Conservation (phyloP, 2,888 invertebrate species). For the Xylocampa areola region DNA sequence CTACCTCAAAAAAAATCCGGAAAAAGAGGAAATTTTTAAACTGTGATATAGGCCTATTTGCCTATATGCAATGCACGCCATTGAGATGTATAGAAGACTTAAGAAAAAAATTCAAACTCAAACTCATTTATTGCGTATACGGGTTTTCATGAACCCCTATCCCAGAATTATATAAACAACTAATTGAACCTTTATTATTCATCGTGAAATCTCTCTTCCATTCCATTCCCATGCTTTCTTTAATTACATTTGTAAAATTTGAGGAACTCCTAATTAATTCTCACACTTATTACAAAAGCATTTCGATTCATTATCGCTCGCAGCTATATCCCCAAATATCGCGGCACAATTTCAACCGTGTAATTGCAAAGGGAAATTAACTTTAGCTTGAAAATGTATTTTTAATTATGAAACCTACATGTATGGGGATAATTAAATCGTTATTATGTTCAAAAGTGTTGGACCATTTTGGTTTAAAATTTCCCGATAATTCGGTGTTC, state of each 20-base stretch:
- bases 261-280: constrained; percentile 21
- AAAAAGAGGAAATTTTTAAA: no score
- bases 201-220: neutral
- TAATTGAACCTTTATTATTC: neutral
- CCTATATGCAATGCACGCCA: no score
- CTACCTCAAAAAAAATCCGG: no score
- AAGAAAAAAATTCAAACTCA: no score
- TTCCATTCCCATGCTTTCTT: neutral
- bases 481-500: no score
- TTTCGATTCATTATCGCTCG: constrained; percentile 7
- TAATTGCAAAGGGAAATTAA: constrained; percentile 38
- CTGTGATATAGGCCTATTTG: no score
- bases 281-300: constrained; percentile 4
- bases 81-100: no score
- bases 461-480: neutral
- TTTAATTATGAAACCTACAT: constrained; percentile 28
- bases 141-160: no score
- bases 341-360: constrained; percentile 11
- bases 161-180: no score
- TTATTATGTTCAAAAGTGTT: constrained; percentile 4
- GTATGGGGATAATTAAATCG: constrained; percentile 1
- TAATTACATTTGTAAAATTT: constrained; percentile 15
- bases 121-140: no score
- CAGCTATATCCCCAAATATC: constrained; percentile 1
- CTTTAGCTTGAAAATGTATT: constrained; percentile 17